Conservation (phyloP, 2,797 vertebrate genomes). For the Alauda arvensis region DNA sequence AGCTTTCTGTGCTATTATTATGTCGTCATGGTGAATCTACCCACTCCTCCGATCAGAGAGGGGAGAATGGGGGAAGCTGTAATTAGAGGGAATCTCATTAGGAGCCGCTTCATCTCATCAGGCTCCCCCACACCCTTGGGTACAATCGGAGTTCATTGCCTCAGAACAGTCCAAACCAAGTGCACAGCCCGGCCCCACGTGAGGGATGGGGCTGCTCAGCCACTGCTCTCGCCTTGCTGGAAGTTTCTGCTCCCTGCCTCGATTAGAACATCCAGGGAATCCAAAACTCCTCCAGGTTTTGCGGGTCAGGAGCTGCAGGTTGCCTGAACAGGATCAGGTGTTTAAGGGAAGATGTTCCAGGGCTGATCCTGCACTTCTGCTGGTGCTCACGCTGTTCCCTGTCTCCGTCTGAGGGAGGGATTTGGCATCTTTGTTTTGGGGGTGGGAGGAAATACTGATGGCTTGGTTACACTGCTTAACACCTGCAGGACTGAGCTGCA, state of each 20-base stretch:
- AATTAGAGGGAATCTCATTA: constrained; percentile 89
- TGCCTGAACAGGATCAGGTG: not conserved
- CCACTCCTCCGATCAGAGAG: constrained; percentile 69
- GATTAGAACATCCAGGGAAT: not conserved
- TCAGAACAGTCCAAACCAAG: constrained; percentile 62
- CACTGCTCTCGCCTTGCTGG: not conserved
- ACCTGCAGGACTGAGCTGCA: rapidly evolving
- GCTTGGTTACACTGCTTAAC: not conserved
- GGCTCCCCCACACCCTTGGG: constrained; percentile 69
- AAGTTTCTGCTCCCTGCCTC: not conserved
- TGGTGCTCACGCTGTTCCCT: rapidly evolving
- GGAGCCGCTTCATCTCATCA: constrained; percentile 76
- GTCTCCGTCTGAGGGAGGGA: not conserved
- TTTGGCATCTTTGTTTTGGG: not conserved
- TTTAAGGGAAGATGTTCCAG: not conserved
- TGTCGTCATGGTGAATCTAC: constrained; percentile 77
- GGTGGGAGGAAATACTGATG: not conserved
- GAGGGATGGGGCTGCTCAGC: not conserved
- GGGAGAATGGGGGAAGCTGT: constrained; percentile 75
- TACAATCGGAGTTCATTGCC: constrained; percentile 56
- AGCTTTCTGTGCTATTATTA: constrained; percentile 70
- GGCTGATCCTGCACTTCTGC: not conserved
- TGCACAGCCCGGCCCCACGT: constrained; percentile 1
- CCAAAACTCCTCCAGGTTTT: not conserved
- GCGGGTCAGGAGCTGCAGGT: not conserved